These are phyloP conservation scores for Plagodis dolabraria DNA, from an alignment of 2,888 invertebrate genomes.

Conservation along the genomic window DNA sequence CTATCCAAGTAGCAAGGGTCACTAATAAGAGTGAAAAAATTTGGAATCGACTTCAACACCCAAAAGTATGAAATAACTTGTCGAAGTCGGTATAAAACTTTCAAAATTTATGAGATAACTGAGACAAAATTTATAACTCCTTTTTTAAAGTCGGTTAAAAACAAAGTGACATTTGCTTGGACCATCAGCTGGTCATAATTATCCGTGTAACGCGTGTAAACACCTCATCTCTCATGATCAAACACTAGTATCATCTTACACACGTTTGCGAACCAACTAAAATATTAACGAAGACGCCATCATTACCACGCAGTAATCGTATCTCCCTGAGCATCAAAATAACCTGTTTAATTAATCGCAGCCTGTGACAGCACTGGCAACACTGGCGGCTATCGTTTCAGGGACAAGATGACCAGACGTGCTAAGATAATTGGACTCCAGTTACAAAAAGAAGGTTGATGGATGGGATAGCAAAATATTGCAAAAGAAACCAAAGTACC, in stretches of 20 bases:
- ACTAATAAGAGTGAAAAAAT: too few species aligned
- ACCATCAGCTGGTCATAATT: too few species aligned
- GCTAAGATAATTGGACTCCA: conserved; percentile 67
- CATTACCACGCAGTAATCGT: conserved; percentile 62
- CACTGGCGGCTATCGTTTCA: conserved; percentile 63
- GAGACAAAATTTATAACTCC: too few species aligned
- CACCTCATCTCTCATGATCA: conserved; percentile 17
- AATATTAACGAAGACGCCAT: conserved; percentile 60
- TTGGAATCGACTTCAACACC: too few species aligned
- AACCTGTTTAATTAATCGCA: conserved; percentile 69
- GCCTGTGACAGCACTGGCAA: conserved; percentile 47
- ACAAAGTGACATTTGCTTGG: too few species aligned
- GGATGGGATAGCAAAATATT: conserved; percentile 36
- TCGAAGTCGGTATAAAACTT: too few species aligned
- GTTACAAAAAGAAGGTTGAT: conserved; percentile 59
- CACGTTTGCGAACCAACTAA: conserved; percentile 25
- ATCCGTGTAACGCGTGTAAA: not conserved
- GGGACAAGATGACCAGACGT: conserved; percentile 65
- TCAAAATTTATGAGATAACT: too few species aligned
- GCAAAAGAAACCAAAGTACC: conserved; percentile 6
- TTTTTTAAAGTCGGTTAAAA: too few species aligned
- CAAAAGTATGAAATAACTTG: too few species aligned
- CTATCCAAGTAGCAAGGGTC: too few species aligned
- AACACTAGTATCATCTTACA: conserved; percentile 23
- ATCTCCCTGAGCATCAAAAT: conserved; percentile 70